Base-by-base conservation (phyloP, 2,888 invertebrate species). In the Ariolimax columbianus region DNA sequence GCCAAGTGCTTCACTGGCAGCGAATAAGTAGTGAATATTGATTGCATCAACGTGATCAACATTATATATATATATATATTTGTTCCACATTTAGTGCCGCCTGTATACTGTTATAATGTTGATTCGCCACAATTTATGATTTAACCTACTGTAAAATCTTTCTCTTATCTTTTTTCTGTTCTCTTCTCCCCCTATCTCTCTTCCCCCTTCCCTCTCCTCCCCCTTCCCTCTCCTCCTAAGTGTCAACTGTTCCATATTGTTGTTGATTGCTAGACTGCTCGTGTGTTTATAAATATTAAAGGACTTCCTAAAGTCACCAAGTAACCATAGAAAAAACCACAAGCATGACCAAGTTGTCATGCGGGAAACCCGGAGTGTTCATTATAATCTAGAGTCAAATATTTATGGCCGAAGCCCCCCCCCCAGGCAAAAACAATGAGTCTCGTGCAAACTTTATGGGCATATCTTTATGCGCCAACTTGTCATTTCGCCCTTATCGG, bases 361-460 rank as follows among this genome's bases (percentile, higher is more conserved):
- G 33, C 66, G 30, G n/a, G n/a, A 66, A 66, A 66, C 66, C 66
- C 30, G 66, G 66, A 33, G 7, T 30, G 66, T 66, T 66, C 66
- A 66, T 66, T 72, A 72, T 72, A 72, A 72, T 26, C 40, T 40
- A 40, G 23, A 14, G 40, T 38, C 0, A 38, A 38, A 40, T 72
- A 38, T 72, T 72, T 72, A 38, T 38, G 66, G 66, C 66, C 33
- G 11, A 66, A n/a, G 23, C 17, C 47, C 47, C 47, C 47, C 7
- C 7, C 26, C 72, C 23, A 7, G 68, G 80, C 68, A 40, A 80
- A 80, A 63, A 80, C 80, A 80, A 80, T 80, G 80, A 80, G 40
- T 68, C 68, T 68, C 63, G 38, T 80, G 68, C 66, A 63, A 36
- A 80, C 23, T 80, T 43, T 38, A 68, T 66, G 68, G 40, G 63